Conservation (phyloP, 2,113 vertebrate genomes). For the Parotia lawesii region DNA sequence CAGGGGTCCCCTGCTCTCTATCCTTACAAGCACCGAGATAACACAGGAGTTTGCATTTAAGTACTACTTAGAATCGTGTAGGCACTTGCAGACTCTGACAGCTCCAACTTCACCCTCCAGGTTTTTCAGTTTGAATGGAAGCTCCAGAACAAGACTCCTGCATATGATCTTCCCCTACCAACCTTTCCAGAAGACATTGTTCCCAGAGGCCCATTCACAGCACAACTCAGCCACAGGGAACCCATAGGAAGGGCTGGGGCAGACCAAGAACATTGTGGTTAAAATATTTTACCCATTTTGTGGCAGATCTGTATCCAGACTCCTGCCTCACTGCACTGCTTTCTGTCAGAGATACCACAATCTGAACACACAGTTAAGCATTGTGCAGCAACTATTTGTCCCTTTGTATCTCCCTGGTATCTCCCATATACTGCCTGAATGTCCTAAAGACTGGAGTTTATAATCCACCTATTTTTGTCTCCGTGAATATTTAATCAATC, state of each 20-base stretch:
- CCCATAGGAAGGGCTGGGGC: neutral
- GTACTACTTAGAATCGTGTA: neutral
- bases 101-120: neutral
- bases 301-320: neutral
- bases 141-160: neutral
- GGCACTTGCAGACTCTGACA: neutral
- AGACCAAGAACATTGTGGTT: neutral
- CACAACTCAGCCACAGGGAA: fast-evolving
- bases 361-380: neutral
- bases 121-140: neutral
- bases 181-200: neutral
- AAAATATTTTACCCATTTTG: neutral
- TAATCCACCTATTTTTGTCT: neutral
- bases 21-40: fast-evolving
- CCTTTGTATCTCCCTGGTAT: neutral
- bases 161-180: fast-evolving
- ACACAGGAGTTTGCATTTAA: neutral
- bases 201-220: neutral
- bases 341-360: neutral
- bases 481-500: neutral
- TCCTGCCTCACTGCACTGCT: neutral
- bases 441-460: neutral
- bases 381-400: neutral
- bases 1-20: neutral
- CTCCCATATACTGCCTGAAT: neutral